Base-by-base conservation (phyloP, 1,140 invertebrate genomes). In the Harpegnathos saltator region DNA sequence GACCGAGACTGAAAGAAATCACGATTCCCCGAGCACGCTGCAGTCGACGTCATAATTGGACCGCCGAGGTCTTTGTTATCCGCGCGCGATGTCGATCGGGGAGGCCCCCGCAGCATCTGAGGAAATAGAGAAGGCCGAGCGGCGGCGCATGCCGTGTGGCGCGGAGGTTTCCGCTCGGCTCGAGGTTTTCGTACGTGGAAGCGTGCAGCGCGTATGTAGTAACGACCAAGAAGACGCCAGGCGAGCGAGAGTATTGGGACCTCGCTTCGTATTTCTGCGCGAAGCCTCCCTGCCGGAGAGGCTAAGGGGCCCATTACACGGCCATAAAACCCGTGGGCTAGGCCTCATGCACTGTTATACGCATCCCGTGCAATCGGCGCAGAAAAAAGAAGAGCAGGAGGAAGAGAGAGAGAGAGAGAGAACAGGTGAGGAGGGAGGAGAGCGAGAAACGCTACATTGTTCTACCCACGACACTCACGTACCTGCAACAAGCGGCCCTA, bases 221-320 rank as follows among this genome's bases (percentile, higher is more conserved):
- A 69, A 52, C 66, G 63, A 85, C 69, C 5, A 26, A 83, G 66
- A 61, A 83, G 84, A 66, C 38, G 56, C n/a, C 54, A n/a, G 33
- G 48, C 58, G 73, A 74, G 66, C 44, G 29, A 58, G 63, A 75
- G 78, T 88, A 88, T 86, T 63, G 85, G 81, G 80, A 66, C 81
- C 71, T 88, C 85, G 82, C 80, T 84, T 85, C 69, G 86, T 73
- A 88, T 89, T 90, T 89, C 88, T 86, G 77, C 81, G 83, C 68
- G 71, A 69, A 61, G 73, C 29, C 50, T 85, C 63, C 59, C 61
- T 38, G 63, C 68, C 80, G 80, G 86, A 82, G 88, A 91, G 80
- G 89, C 90, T 91, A 92, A 93, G 92, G 90, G 91, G 92, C 89
- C 91, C 91, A 94, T 94, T 94, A 94, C 88, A 81, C 73, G 85